phyloP scores from a whole-genome alignment of 1,140 invertebrate genomes.

The Pseudomyrmex sp. region DNA sequence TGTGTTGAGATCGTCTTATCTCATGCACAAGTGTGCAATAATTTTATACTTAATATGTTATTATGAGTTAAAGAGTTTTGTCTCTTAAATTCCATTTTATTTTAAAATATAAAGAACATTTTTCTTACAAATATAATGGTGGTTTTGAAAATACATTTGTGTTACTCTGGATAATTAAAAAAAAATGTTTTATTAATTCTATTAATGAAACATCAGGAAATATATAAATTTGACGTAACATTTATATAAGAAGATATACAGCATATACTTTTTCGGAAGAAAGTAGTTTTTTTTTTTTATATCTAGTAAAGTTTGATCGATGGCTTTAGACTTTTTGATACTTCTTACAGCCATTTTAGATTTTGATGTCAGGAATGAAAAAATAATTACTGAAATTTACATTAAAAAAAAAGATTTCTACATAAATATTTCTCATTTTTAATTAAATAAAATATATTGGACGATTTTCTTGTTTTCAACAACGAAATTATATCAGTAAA shows the following conservation, averaged over 20 bases:
- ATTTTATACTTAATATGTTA: too few relatives aligned
- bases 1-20: constrained; percentile 19
- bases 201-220: background rate
- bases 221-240: constrained; percentile 2
- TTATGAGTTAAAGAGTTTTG: too few relatives aligned
- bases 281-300: background rate
- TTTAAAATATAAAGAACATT: too few relatives aligned
- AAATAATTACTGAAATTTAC: background rate
- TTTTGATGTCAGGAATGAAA: too few relatives aligned
- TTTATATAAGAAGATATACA: constrained; percentile 10
- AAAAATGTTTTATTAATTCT: background rate
- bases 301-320: constrained; percentile 13
- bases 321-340: background rate
- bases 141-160: too few relatives aligned
- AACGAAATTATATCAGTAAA: too few relatives aligned
- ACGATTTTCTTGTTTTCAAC: too few relatives aligned
- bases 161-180: constrained; percentile 2
- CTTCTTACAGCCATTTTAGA: too few relatives aligned
- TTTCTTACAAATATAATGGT: too few relatives aligned
- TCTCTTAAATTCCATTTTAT: too few relatives aligned
- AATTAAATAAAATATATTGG: too few relatives aligned
- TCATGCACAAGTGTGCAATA: background rate
- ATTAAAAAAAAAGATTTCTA: background rate
- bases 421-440: too few relatives aligned
- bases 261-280: background rate